Base-by-base conservation (phyloP, 2,797 vertebrate species). In the Ctenosaura bakeri region DNA sequence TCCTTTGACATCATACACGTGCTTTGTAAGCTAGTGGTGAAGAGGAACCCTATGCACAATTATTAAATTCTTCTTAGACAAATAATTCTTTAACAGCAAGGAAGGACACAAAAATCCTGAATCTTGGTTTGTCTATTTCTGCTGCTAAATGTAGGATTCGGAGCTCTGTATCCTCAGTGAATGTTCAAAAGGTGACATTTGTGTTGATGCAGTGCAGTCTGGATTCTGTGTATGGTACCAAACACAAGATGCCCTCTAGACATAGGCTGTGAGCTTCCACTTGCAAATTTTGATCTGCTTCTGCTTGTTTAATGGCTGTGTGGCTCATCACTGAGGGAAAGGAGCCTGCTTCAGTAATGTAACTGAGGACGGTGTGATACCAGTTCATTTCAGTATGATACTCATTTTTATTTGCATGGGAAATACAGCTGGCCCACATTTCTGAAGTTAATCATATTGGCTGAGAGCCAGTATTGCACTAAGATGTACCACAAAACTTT, bases 161-260 rank as follows among this genome's bases (percentile, higher is more conserved):
- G 50, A 8, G 7, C 66, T 69, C 59, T 81, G 5, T 13, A 80
- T 52, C 22, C 1, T 62, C 8, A 35, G 9, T 64, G 16, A 77
- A 77, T 78, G 2, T 6, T 79, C 29, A 50, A 29, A 86, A 62
- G 50, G 62, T 88, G 32, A 81, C 46, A 87, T 88, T 69, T 76
- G 7, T 69, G 56, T 22, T 69, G 12, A 42, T 54, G 9, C 20
- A 69, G 32, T 29, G 64, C 46, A 87, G 2, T 12, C 18, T 73
- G 24, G 16, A 29, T 32, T 42, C 35, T 86, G 14, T 46, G 29
- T 1, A 46, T 62, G n/a, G 52, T 16, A 76, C 24, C 54, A 59
- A 54, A 77, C 59, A 24, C 54, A 64, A 8, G 46, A 8, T 50
- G 8, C 4, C 59, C 64, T 56, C 20, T 35, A 52, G 14, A 69